Percentiles rank a stretch among this genome's conserved stretches.
Conservation (phyloP, 2,888 invertebrate genomes). For the Ephialtes manifestator region DNA sequence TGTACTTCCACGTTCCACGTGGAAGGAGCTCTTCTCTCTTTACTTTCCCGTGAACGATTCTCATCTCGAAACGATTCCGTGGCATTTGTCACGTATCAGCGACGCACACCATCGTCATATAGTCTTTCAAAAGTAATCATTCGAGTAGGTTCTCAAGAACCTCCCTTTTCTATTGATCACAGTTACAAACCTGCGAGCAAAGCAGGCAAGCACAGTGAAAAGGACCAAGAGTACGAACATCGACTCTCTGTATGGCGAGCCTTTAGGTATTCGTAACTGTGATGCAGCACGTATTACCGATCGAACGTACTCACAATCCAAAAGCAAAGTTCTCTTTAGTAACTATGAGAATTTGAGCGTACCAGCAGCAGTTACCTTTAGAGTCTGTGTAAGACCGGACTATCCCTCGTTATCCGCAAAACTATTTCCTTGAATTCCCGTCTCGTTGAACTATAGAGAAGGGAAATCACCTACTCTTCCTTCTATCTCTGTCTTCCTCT, state of each 20-base stretch:
- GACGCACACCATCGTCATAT: background rate
- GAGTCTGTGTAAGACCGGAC: constrained; percentile 49
- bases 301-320: constrained; percentile 40
- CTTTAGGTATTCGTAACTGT: constrained; percentile 30
- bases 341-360: constrained; percentile 44
- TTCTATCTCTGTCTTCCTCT: background rate
- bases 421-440: constrained; percentile 70
- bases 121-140: constrained; percentile 13
- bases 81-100: constrained; percentile 16
- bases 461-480: background rate
- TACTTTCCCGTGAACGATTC: constrained; percentile 12
- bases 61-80: constrained; percentile 49
- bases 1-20: background rate
- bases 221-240: constrained; percentile 8
- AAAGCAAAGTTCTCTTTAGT: constrained; percentile 41
- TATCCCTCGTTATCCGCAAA: constrained; percentile 69
- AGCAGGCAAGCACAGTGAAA: constrained; percentile 14
- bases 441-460: constrained; percentile 18
- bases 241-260: background rate
- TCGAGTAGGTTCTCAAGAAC: constrained; percentile 9
- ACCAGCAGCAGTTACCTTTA: background rate
- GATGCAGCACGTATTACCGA: constrained; percentile 43
- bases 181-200: background rate
- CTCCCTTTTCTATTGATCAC: constrained; percentile 9
- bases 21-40: background rate